Percentiles rank a stretch among this genome's conserved stretches.
phyloP scores from a whole-genome alignment of 2,797 vertebrate species.

The Phyllotis vaccarum region DNA sequence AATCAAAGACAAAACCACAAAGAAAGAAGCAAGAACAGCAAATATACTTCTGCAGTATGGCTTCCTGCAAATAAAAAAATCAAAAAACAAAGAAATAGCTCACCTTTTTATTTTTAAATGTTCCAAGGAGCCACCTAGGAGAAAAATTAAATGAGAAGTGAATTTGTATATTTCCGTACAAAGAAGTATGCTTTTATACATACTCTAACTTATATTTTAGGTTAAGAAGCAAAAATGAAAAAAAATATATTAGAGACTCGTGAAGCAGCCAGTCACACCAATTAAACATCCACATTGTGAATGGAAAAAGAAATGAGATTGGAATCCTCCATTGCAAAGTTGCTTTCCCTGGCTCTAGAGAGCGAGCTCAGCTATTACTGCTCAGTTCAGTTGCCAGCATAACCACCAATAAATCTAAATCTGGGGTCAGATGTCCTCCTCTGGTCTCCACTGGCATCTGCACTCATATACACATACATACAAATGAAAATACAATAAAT shows the following conservation, averaged over 20 bases:
- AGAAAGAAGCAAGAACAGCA: not conserved
- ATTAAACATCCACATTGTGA: slow-evolving; percentile 45
- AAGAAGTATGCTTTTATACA: not conserved
- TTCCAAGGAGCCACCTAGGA: not conserved
- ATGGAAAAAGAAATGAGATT: not conserved
- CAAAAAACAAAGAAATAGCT: not conserved
- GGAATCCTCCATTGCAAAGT: not conserved
- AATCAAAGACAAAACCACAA: not conserved
- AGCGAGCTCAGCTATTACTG: not conserved
- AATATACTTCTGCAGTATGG: not conserved
- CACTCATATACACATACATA: not conserved
- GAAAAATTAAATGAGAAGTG: not conserved
- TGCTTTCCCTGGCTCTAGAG: not conserved
- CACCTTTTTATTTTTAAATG: slow-evolving; percentile 2
- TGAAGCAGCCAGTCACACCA: slow-evolving; percentile 30
- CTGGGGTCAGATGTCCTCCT: not conserved
- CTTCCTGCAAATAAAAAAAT: not conserved
- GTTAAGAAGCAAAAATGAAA: not conserved
- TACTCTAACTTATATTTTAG: slow-evolving; percentile 47
- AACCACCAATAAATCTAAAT: not conserved
- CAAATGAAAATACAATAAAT: not conserved
- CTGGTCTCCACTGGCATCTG: not conserved
- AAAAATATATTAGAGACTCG: slow-evolving; percentile 37
- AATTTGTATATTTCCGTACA: not conserved
- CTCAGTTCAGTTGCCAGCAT: not conserved